phyloP scores from a whole-genome alignment of 2,113 vertebrate species.

The Callopanchax toddi region DNA sequence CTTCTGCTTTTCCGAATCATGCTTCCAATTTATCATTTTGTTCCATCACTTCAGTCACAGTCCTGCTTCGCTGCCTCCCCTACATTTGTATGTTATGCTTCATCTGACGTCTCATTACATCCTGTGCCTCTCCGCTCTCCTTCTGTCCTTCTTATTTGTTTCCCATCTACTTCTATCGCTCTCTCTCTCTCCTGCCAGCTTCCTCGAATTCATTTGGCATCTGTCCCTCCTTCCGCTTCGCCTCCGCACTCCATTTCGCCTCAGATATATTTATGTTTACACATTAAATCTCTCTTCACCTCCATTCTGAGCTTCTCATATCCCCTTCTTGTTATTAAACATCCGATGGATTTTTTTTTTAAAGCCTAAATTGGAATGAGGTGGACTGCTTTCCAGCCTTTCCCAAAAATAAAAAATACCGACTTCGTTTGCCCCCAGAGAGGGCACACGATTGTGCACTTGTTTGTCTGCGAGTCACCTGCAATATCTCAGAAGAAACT shows the following conservation, averaged over 20 bases:
- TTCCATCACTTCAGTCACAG: constrained; percentile 20
- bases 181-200: constrained; percentile 49
- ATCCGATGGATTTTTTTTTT: constrained; percentile 20
- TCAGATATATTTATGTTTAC: constrained; percentile 54
- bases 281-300: constrained; percentile 44
- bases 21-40: constrained; percentile 35
- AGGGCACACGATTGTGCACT: constrained; percentile 15
- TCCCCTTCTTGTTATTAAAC: constrained; percentile 40
- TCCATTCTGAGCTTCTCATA: constrained; percentile 33
- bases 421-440: constrained; percentile 26
- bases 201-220: constrained; percentile 60
- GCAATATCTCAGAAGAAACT: constrained; percentile 43
- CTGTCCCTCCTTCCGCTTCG: constrained; percentile 46
- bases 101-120: constrained; percentile 62
- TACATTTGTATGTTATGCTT: constrained; percentile 31
- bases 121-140: constrained; percentile 32
- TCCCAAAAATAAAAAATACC: too few species aligned
- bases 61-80: constrained; percentile 5
- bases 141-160: constrained; percentile 53
- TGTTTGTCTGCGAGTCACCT: constrained; percentile 50
- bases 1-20: constrained; percentile 30
- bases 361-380: constrained; percentile 12
- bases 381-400: background rate
- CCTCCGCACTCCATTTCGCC: constrained; percentile 32
- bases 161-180: constrained; percentile 60